Percentiles rank a stretch among this genome's conserved stretches.
Evolutionary conservation across 2,797 vertebrate genomes (phyloP).

Genomic region (Chloroceryle amazona): DNA sequence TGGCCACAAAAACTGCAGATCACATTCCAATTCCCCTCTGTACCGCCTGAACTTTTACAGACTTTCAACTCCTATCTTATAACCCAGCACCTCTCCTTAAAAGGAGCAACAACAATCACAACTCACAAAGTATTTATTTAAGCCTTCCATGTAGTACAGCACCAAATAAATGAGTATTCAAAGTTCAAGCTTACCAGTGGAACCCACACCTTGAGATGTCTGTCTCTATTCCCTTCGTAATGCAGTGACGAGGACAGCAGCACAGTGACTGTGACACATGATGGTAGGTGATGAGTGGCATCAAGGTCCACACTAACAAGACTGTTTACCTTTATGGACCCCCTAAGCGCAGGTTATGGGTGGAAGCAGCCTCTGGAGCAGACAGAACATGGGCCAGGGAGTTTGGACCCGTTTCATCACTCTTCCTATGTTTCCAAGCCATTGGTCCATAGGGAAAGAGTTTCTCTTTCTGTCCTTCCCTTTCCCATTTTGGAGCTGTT

Average conservation of each 20-base stretch:
- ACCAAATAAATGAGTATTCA: neutral
- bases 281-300: rapidly evolving
- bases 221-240: neutral
- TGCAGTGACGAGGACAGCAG: neutral
- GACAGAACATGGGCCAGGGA: neutral
- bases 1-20: neutral
- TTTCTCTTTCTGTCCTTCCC: neutral
- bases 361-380: neutral
- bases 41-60: neutral
- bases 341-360: neutral
- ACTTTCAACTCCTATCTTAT: neutral
- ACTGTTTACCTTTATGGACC: neutral
- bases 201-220: neutral
- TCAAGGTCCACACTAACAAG: neutral
- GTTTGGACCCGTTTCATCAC: neutral
- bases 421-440: neutral
- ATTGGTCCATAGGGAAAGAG: neutral
- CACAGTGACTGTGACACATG: neutral
- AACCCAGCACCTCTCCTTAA: neutral
- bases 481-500: neutral
- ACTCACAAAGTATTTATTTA: neutral
- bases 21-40: neutral
- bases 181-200: neutral
- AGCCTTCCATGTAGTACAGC: neutral
- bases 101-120: neutral